phyloP scores from a whole-genome alignment of 1,140 invertebrate genomes.

The Hypsibius dujardini region DNA sequence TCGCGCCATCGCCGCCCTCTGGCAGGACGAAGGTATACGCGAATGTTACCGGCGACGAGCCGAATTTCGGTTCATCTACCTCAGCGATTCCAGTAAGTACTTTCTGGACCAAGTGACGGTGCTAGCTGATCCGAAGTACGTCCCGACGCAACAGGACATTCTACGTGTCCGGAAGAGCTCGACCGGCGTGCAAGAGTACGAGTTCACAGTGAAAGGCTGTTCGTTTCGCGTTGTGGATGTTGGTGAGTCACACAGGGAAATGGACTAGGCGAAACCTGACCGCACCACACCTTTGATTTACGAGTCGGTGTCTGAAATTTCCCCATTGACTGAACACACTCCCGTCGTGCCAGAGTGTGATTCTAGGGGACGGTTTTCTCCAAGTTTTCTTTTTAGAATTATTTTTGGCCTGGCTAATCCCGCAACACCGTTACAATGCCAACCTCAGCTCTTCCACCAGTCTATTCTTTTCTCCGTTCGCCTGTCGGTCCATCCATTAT shows the following conservation, averaged over 20 bases:
- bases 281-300: too few species aligned
- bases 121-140: slow-evolving; percentile 23
- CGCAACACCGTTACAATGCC: too few species aligned
- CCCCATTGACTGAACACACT: too few species aligned
- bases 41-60: slow-evolving; percentile 36
- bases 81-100: slow-evolving; percentile 31
- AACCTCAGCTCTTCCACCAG: too few species aligned
- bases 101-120: slow-evolving; percentile 23
- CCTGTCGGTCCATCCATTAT: too few species aligned
- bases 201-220: slow-evolving; percentile 25
- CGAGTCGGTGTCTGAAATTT: too few species aligned
- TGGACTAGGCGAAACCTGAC: too few species aligned
- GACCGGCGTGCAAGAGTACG: slow-evolving; percentile 22
- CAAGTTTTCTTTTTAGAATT: too few species aligned
- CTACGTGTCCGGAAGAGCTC: slow-evolving; percentile 25
- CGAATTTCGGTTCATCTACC: slow-evolving; percentile 33
- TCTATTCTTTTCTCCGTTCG: too few species aligned
- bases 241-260: slow-evolving; percentile 29
- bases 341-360: too few species aligned
- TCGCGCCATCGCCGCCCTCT: slow-evolving; percentile 28
- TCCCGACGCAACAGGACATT: slow-evolving; percentile 25
- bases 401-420: too few species aligned
- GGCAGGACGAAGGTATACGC: slow-evolving; percentile 38
- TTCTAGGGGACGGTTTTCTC: too few species aligned
- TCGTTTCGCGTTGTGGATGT: slow-evolving; percentile 47